Evolutionary conservation across 1,140 invertebrate species (phyloP), one percentile per base, ranked within the genome.

Genomic region (Batillaria attramentaria): DNA sequence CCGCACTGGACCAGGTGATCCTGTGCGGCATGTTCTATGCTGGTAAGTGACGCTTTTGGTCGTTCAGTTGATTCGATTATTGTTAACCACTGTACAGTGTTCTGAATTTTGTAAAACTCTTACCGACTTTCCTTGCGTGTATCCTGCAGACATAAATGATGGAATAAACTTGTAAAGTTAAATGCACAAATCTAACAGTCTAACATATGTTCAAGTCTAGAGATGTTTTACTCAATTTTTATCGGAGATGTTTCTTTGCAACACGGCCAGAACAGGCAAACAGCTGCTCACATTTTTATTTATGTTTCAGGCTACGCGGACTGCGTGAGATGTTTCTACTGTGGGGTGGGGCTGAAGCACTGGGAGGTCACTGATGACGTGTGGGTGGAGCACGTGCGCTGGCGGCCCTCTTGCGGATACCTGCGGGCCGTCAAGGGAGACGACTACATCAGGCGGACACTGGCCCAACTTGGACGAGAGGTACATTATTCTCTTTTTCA

Each of bases 291-390:
- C 10, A 50, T 13, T 50, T 13, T 50, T 24, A n/a, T n/a, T n/a
- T n/a, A n/a, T n/a, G n/a, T n/a, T n/a, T n/a, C 66, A 92, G 94
- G 93, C 42, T 93, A 93, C 65, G 94, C 94, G 13, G 96, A 97
- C 90, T 94, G 95, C 84, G 96, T 96, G 0, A 92, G 95, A 33
- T 98, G 97, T 85, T 97, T 95, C 87, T 94, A 95, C 84, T 98
- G 97, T 87, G 95, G 95, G 70, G 95, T 95, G 31, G 95, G 95
- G 2, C 91, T 97, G 1, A 96, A 95, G 87, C 95, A 96, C 85
- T 98, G 97, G 97, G 95, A 95, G 88, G 93, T 93, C 35, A 92
- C 93, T 72, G 96, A 97, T 91, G 93, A 96, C 81, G 96, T 96
- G 1, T 97, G 96, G 96, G 93, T 94, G 77, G 95, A 97, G 88